Evolutionary conservation across 2,797 vertebrate genomes (phyloP).

Genomic region (Arctocebus calabarensis): DNA sequence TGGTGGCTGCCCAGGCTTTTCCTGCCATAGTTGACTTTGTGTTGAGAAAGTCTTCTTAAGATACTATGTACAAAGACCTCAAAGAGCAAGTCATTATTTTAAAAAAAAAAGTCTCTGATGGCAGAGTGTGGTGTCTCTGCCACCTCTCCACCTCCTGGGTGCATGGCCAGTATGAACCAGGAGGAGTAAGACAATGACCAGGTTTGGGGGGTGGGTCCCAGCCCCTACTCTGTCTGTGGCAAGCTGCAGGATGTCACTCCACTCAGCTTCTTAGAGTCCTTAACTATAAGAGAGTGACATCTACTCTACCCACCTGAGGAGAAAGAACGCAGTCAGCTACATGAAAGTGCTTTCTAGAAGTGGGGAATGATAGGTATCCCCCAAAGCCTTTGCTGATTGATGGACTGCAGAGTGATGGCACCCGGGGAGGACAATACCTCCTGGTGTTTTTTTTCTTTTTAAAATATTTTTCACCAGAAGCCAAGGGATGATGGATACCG

Average conservation of each 20-base stretch:
- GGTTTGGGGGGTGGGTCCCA: not conserved
- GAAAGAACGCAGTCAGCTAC: not conserved
- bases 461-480: conserved; percentile 9
- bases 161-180: not conserved
- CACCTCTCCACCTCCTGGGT: not conserved
- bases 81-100: not conserved
- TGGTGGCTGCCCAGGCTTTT: conserved; percentile 31
- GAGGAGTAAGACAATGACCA: not conserved
- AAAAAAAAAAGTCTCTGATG: not conserved
- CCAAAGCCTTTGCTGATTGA: not conserved
- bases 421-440: not conserved
- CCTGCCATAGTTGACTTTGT: conserved; percentile 46
- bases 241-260: not conserved
- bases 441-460: not conserved
- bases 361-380: not conserved
- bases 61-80: conserved; percentile 1
- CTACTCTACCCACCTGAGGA: not conserved
- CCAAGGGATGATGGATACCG: conserved; percentile 2
- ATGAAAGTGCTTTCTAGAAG: not conserved
- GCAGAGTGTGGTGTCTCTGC: not conserved
- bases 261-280: not conserved
- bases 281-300: not conserved
- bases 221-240: not conserved
- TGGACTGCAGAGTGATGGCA: not conserved
- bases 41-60: conserved; percentile 39